A percentile compares a stretch with the other conserved stretches of the same genome.
Evolutionary conservation across 2,888 invertebrate genomes (phyloP).

Genomic region (Eupsilia transversa): DNA sequence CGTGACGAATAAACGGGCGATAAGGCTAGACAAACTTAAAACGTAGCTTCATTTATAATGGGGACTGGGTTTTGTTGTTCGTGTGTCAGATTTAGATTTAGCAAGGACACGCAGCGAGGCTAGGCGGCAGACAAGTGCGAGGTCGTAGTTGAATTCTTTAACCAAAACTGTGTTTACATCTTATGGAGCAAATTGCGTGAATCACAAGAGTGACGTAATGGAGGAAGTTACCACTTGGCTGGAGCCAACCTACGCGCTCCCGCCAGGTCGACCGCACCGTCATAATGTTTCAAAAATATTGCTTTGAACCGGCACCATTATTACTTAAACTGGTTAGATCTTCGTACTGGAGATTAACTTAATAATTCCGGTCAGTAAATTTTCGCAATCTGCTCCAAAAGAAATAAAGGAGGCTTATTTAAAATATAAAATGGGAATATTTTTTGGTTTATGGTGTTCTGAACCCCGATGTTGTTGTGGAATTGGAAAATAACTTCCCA

Average conservation of each 20-base stretch:
- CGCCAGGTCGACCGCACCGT: constrained; percentile 75
- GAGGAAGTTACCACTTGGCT: constrained; percentile 87
- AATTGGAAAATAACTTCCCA: constrained; percentile 15
- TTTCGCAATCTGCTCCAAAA: constrained; percentile 64
- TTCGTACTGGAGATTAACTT: constrained; percentile 73
- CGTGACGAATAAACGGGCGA: constrained; percentile 70
- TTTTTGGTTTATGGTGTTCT: constrained; percentile 45
- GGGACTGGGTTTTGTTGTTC: constrained; percentile 63
- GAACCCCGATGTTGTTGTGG: constrained; percentile 9
- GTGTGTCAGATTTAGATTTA: constrained; percentile 70
- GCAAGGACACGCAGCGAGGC: constrained; percentile 74
- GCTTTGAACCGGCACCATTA: constrained; percentile 76
- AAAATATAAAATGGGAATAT: constrained; percentile 47
- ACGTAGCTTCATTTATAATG: constrained; percentile 66
- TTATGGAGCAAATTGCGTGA: constrained; percentile 81
- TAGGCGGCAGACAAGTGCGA: constrained; percentile 67
- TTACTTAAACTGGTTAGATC: constrained; percentile 75
- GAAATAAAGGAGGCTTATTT: constrained; percentile 56
- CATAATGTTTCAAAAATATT: constrained; percentile 78
- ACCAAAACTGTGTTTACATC: constrained; percentile 76
- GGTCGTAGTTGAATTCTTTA: constrained; percentile 77
- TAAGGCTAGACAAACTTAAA: constrained; percentile 69
- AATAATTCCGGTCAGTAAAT: constrained; percentile 72
- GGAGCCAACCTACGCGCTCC: constrained; percentile 83
- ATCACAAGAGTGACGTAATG: constrained; percentile 87